phyloP scores from a whole-genome alignment of 1,140 invertebrate species.

The Octopus bimaculoides region DNA sequence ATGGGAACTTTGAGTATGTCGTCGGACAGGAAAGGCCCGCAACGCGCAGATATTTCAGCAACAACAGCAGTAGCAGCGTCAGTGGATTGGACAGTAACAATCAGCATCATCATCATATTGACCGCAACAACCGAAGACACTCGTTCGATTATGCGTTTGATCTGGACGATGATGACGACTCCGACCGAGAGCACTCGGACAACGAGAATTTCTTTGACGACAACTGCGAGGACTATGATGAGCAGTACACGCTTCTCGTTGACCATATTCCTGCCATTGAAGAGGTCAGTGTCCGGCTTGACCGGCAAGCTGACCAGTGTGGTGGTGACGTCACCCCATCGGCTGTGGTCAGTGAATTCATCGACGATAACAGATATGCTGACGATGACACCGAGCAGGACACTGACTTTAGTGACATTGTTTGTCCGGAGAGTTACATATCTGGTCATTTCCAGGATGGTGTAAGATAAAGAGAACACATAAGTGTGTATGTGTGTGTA shows the following conservation, averaged over 20 bases:
- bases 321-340: constrained; percentile 38
- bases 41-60: background rate
- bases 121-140: background rate
- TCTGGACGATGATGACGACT: background rate
- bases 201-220: constrained; percentile 52
- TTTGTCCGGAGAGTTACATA: background rate
- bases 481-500: no score
- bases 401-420: constrained; percentile 5
- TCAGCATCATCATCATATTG: no score
- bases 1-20: constrained; percentile 24
- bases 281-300: constrained; percentile 38
- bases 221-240: constrained; percentile 50
- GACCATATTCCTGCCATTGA: constrained; percentile 39
- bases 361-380: constrained; percentile 26
- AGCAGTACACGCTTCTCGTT: constrained; percentile 45
- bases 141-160: background rate
- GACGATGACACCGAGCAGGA: constrained; percentile 30
- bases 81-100: no score
- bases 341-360: constrained; percentile 24
- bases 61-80: background rate
- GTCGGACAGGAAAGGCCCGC: constrained; percentile 23
- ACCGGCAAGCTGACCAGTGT: constrained; percentile 32
- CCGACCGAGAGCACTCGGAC: constrained; percentile 38
- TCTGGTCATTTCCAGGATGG: no score
- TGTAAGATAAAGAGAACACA: no score